Evolutionary conservation across 2,113 vertebrate species (phyloP), one percentile per base, ranked within the genome.

Genomic region (Callorhinus ursinus): DNA sequence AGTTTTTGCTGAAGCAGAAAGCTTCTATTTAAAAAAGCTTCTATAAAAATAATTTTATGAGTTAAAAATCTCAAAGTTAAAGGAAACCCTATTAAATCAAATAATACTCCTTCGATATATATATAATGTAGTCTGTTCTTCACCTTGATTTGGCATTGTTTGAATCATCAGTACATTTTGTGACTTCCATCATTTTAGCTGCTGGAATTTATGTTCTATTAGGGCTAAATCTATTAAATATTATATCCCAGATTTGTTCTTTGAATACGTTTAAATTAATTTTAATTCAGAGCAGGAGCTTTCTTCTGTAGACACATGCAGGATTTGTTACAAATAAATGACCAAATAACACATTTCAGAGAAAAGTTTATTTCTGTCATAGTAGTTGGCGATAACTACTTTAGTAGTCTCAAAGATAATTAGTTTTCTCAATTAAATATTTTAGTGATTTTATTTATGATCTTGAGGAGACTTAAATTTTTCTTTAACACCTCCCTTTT

Each of bases 281-380:
- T 96, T 95, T 81, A 65, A 65, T 57, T 95, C 83, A 93, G 33
- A 92, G 28, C 53, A 39, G 26, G 11, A 57, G 42, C 39, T 92
- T 94, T 79, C 4, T 96, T 88, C 13, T 90, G 6, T 26, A 81
- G 42, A 36, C 13, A 53, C 24, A 14, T 33, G 4, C 59, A 95
- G 74, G 21, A 71, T 88, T 88, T 93, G 36, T 94, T 97, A 84
- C 88, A 94, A 96, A 55, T 80, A 87, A 93, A 55, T 90, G 7
- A 79, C 9, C 2, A 80, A 86, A 46, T 65, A 90, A 67, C 18
- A 31, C 24, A 96, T 80, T 96, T 92, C 69, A 79, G 85, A 74
- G 85, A 91, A 71, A 51, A 21, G 13, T 24, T 72, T 90, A 87
- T 63, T 94, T 24, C n/a, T 91, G 5, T n/a, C 59, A 77, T 65